A percentile compares a stretch with the other conserved stretches of the same genome.
These are phyloP conservation scores for Acropternis orthonyx DNA, from an alignment of 2,797 vertebrate species.

Conservation along the genomic window DNA sequence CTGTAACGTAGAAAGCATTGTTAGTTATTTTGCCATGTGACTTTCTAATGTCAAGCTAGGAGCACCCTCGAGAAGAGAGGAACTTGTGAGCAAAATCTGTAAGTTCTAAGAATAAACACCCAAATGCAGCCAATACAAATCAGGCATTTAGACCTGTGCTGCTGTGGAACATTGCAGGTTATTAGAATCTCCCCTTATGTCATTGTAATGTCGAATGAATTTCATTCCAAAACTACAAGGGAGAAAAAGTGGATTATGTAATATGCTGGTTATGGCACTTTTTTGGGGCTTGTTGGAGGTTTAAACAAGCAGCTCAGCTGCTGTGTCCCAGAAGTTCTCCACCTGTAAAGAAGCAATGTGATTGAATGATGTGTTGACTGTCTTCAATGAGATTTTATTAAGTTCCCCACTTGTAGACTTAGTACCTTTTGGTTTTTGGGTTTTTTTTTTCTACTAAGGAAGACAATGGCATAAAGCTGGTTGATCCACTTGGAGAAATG, in stretches of 20 bases:
- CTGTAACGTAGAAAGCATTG: neutral
- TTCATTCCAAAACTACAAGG: neutral
- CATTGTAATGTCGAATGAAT: neutral
- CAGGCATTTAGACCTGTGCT: neutral
- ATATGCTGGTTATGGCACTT: neutral
- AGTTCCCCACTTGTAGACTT: neutral
- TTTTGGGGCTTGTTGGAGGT: neutral
- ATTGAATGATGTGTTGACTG: neutral
- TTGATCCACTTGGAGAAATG: conserved; percentile 97
- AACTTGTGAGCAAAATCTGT: neutral
- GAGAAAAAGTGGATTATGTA: neutral
- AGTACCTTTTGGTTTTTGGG: neutral
- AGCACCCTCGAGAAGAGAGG: neutral
- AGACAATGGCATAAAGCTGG: conserved; percentile 93
- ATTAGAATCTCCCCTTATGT: neutral
- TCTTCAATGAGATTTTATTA: neutral
- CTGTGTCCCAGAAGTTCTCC: neutral
- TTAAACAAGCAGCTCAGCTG: neutral
- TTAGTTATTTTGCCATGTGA: neutral
- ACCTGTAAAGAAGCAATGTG: neutral
- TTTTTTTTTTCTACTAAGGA: conserved; percentile 74
- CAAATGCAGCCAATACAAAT: neutral
- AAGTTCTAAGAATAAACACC: neutral
- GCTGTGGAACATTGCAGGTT: neutral
- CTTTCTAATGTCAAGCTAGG: neutral